Evolutionary conservation across 2,113 vertebrate species (phyloP), one percentile per base, ranked within the genome.

Genomic region (Sardina pilchardus): DNA sequence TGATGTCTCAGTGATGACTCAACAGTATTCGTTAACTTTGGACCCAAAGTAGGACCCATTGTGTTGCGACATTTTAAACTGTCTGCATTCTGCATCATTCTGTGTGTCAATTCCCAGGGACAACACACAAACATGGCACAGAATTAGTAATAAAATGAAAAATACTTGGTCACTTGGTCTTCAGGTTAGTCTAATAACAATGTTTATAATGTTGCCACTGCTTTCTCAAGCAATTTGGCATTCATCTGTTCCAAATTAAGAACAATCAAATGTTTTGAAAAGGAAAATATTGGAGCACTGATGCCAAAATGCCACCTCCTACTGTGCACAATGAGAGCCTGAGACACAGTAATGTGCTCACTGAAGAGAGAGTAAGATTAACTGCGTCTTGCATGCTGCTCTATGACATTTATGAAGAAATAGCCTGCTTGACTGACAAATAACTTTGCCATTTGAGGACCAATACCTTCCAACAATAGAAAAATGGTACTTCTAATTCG

Each of bases 391-490:
- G 36, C 83, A 45, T 43, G 83, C 59, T 84, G 59, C 56, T 63
- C 48, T 75, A 67, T 43, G 24, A 39, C 56, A 84, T 84, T 67
- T 84, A 30, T 45, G 5, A 36, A 71, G 39, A 84, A 44, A 84
- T 45, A 75, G 83, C 42, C 47, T 24, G 44, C 24, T 34, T 47
- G 67, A 71, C 19, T 59, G n/a, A 75, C 17, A 43, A 67, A 6
- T 56, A 84, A 17, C 42, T 26, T 84, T 71, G n/a, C 43, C 24
- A 67, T 45, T 63, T 34, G 71, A 78, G 83, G 87, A 89, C 48
- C 53, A 85, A 88, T 88, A 89, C 88, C 86, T 84, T 90, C 59
- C 17, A 78, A 34, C 71, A 78, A 78, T 78, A 16, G 14, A 36
- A 36, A 36, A 75, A 75, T 75, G 14, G 7, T 34, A 16, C 12